Conservation (phyloP, 2,888 invertebrate species). For the Polietes domitor region DNA sequence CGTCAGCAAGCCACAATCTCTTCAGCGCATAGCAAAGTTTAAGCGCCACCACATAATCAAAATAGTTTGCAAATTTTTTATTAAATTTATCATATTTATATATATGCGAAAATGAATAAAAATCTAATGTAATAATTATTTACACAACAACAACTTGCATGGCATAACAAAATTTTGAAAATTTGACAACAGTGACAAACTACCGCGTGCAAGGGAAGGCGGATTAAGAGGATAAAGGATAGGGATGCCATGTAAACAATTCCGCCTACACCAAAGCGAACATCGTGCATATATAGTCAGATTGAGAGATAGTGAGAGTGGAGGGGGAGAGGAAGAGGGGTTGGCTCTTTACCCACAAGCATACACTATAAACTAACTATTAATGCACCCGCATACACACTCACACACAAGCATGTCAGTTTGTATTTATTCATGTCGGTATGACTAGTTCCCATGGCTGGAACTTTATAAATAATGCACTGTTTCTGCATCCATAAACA, state of each 20-base stretch:
- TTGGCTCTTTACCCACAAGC: no score
- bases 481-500: constrained; percentile 37
- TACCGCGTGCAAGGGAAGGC: background rate
- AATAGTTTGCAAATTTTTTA: no score
- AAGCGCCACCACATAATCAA: no score
- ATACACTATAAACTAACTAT: no score
- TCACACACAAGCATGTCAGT: background rate
- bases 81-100: no score
- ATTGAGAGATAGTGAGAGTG: no score
- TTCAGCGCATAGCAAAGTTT: no score
- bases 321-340: no score
- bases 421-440: background rate
- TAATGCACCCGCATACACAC: background rate
- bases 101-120: no score
- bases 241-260: background rate
- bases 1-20: no score
- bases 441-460: background rate
- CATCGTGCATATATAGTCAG: no score
- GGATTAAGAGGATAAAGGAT: no score
- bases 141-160: background rate
- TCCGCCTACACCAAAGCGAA: background rate
- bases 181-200: background rate
- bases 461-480: constrained; percentile 37
- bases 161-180: background rate
- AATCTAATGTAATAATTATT: constrained; percentile 4